Evolutionary conservation across 1,140 invertebrate genomes (phyloP), one percentile per base, ranked within the genome.

Genomic region (Phocides pigmalion): DNA sequence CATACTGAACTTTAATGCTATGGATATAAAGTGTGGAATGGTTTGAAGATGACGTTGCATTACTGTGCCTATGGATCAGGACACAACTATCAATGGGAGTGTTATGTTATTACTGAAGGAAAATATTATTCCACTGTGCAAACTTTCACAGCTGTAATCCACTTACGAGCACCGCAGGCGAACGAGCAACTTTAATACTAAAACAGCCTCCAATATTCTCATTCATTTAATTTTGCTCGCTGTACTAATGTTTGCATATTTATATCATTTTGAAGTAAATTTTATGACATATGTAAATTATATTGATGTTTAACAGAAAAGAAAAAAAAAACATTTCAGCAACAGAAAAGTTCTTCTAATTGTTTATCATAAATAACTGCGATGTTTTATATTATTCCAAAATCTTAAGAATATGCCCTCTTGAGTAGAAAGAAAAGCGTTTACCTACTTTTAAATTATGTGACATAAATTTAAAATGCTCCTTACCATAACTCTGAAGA

Each of bases 11-110:
- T 62, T 51, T 74, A 68, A 28, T 22, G 0, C 3, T 5, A 11
- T 35, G 6, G 20, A 2, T 39, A 47, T 70, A 79, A 64, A 64
- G 69, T 32, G 20, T 8, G 41, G 14, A 65, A 61, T 68, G 8
- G 14, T 42, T 39, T 59, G 28, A 6, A 9, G 15, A 9, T 8
- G 3, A 32, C 3, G 28, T 32, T 39, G 8, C 35, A 39, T 39
- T 39, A 4, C 12, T 39, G 9, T 15, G 17, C 20, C 19, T 25
- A n/a, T 20, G 3, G 16, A 12, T 20, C 46, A 47, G 1, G n/a
- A 46, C 11, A 20, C 19, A n/a, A 37, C 9, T 51, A 37, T 51
- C 28, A 1, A 4, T 51, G 6, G 19, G 11, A 39, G 12, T 15
- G 6, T 2, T 56, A 56, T 25, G 51, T 47, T 25, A 64, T 54